phyloP scores from a whole-genome alignment of 2,797 vertebrate species.

The Onychomys torridus region DNA sequence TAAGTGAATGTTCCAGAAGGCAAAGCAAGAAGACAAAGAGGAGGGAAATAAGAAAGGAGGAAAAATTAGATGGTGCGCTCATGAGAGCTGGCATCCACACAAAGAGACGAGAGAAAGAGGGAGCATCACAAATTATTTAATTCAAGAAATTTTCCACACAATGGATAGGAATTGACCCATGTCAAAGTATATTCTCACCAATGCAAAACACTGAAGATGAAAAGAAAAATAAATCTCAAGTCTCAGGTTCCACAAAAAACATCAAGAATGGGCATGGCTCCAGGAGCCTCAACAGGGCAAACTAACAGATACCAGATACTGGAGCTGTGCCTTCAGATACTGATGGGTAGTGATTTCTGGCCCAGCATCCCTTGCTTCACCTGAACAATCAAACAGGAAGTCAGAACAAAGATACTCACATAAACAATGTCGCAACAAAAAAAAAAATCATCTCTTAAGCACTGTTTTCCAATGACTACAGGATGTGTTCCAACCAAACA shows the following conservation, averaged over 20 bases:
- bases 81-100: background rate
- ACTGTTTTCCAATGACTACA: background rate
- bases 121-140: background rate
- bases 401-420: background rate
- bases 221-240: background rate
- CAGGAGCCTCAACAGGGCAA: no score
- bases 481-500: background rate
- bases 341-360: background rate
- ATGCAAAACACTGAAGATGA: background rate
- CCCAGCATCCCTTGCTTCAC: background rate
- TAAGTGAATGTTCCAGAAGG: slow-evolving; percentile 2
- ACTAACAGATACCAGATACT: fast-evolving
- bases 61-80: background rate
- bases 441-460: background rate
- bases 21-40: slow-evolving; percentile 26
- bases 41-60: background rate
- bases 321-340: background rate
- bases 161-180: background rate
- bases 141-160: background rate
- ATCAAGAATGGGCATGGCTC: background rate
- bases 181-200: background rate
- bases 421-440: fast-evolving
- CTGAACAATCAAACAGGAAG: background rate
- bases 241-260: background rate
- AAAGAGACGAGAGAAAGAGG: background rate